These are phyloP conservation scores for Oxyruncus cristatus DNA, from an alignment of 2,113 vertebrate genomes.

Conservation along the genomic window DNA sequence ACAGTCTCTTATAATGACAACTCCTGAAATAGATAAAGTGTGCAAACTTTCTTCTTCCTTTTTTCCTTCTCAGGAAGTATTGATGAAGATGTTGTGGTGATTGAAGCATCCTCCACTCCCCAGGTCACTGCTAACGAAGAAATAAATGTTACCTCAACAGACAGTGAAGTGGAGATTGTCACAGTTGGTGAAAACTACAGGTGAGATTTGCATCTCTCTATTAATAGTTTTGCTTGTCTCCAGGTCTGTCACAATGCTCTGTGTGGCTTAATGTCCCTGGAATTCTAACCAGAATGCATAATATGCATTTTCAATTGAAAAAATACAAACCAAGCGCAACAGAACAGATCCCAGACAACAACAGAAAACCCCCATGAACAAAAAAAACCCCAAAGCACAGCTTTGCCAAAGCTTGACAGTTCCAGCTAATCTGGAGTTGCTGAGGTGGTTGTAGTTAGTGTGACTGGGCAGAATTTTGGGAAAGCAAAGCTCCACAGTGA, in stretches of 20 bases:
- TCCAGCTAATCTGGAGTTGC: neutral
- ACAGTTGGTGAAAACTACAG: conserved; percentile 95
- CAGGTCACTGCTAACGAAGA: conserved; percentile 94
- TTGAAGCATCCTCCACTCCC: conserved; percentile 93
- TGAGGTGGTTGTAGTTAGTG: neutral
- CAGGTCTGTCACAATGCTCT: neutral
- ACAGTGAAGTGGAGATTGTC: conserved; percentile 98
- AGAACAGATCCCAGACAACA: neutral
- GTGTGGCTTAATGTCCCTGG: neutral
- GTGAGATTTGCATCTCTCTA: conserved; percentile 64
- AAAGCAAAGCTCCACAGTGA: neutral
- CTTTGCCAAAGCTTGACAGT: neutral
- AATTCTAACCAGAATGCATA: neutral
- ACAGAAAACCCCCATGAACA: neutral
- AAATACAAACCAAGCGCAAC: neutral
- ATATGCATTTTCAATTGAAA: neutral
- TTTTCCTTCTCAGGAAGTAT: conserved; percentile 80
- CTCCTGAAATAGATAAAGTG: neutral
- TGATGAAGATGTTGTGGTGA: conserved; percentile 98
- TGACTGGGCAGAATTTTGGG: neutral
- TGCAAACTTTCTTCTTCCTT: neutral
- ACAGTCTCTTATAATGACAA: neutral
- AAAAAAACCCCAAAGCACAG: neutral
- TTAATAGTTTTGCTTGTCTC: neutral
- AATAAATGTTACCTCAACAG: conserved; percentile 99